These are phyloP conservation scores for Trichogramma evanescens DNA, from an alignment of 2,888 invertebrate genomes.

Conservation along the genomic window DNA sequence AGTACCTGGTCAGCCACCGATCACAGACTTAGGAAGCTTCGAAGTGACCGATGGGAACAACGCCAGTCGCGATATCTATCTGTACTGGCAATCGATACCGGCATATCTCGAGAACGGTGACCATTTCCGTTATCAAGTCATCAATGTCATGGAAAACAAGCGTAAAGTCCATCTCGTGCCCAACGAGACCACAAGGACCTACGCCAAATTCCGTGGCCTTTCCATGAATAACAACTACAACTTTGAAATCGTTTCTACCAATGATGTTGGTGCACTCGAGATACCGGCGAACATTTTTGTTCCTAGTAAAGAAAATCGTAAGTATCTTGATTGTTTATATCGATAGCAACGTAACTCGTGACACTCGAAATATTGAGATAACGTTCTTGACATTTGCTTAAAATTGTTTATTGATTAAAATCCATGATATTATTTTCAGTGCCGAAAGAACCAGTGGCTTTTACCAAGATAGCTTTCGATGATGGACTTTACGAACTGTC, in stretches of 20 bases:
- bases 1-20: constrained; percentile 64
- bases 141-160: constrained; percentile 45
- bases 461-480: constrained; percentile 67
- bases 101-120: constrained; percentile 65
- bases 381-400: constrained; percentile 4
- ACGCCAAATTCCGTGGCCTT: constrained; percentile 55
- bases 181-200: constrained; percentile 55
- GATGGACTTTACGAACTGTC: constrained; percentile 67
- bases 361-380: constrained; percentile 5
- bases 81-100: constrained; percentile 75
- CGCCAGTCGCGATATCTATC: constrained; percentile 56
- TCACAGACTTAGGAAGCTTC: constrained; percentile 67
- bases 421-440: constrained; percentile 32
- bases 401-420: neutral
- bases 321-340: constrained; percentile 26
- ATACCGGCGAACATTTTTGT: constrained; percentile 56
- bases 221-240: constrained; percentile 44
- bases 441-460: constrained; percentile 52
- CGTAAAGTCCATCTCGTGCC: constrained; percentile 47
- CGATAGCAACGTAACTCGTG: neutral
- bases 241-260: constrained; percentile 58
- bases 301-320: constrained; percentile 53
- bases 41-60: constrained; percentile 50
- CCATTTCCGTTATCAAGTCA: constrained; percentile 65
- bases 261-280: constrained; percentile 55